Conservation (phyloP, 2,888 invertebrate species). For the Agriopis leucophaearia region DNA sequence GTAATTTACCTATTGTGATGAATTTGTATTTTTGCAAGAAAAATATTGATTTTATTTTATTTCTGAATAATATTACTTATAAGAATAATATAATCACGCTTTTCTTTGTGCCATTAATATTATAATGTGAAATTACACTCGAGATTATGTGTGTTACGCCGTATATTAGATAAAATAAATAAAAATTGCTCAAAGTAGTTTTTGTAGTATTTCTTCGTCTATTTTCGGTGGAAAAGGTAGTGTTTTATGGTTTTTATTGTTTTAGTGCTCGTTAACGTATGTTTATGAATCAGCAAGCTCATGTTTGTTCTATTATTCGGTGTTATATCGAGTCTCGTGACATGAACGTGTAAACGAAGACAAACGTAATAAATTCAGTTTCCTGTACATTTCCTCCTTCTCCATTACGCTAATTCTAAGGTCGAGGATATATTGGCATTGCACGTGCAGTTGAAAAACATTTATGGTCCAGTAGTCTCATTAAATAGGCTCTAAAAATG, state of each 20-base stretch:
- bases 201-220: constrained; percentile 39
- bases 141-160: constrained; percentile 57
- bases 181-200: constrained; percentile 46
- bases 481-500: constrained; percentile 4
- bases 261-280: constrained; percentile 26
- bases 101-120: constrained; percentile 40
- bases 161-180: constrained; percentile 47
- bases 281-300: constrained; percentile 13
- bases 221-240: constrained; percentile 48
- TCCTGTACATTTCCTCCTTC: constrained; percentile 15
- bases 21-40: constrained; percentile 46
- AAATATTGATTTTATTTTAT: constrained; percentile 62
- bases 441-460: constrained; percentile 1
- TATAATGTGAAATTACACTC: constrained; percentile 49
- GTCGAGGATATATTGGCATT: constrained; percentile 28
- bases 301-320: constrained; percentile 29
- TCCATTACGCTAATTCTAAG: constrained; percentile 16
- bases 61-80: constrained; percentile 44
- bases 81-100: constrained; percentile 38
- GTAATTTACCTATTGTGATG: constrained; percentile 67
- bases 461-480: constrained; percentile 5
- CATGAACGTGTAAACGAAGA: constrained; percentile 22
- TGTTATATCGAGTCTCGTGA: constrained; percentile 35
- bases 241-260: constrained; percentile 44
- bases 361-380: constrained; percentile 18